These are phyloP conservation scores for Psittacula derbiana DNA, from an alignment of 2,797 vertebrate genomes.

Conservation along the genomic window DNA sequence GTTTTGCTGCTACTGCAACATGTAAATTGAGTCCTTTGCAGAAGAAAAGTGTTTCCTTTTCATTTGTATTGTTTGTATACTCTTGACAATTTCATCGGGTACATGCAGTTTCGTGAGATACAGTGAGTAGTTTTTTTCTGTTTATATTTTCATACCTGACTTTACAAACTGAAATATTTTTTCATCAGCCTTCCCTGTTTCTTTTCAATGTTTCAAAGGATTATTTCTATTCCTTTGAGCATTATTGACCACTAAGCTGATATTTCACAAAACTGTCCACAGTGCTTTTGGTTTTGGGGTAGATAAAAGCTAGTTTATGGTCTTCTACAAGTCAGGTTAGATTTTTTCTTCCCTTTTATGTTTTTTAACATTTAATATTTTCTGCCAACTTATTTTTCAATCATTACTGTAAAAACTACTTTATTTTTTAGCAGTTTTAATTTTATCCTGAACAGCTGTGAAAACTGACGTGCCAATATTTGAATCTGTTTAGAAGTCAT, in stretches of 20 bases:
- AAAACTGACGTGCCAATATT: neutral
- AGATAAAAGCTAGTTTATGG: neutral
- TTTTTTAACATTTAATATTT: neutral
- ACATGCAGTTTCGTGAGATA: neutral
- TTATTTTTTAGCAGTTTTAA: neutral
- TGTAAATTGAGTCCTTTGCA: rapidly evolving
- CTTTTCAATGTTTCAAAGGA: neutral
- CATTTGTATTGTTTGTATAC: neutral
- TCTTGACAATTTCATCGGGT: neutral
- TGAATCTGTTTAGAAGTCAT: neutral
- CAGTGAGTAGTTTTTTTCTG: neutral
- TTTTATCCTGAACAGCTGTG: neutral
- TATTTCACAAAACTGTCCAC: neutral
- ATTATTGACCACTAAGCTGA: neutral
- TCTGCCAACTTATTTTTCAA: neutral
- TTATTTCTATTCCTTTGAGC: neutral
- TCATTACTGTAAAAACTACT: neutral
- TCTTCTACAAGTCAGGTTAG: neutral
- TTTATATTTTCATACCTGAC: neutral
- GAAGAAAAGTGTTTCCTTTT: neutral
- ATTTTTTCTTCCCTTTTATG: neutral
- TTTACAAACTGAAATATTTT: neutral
- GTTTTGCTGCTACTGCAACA: neutral
- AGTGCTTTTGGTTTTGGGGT: neutral
- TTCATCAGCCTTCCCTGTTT: neutral